Conservation (phyloP, 2,888 invertebrate genomes). For the Heliconius charithonia region DNA sequence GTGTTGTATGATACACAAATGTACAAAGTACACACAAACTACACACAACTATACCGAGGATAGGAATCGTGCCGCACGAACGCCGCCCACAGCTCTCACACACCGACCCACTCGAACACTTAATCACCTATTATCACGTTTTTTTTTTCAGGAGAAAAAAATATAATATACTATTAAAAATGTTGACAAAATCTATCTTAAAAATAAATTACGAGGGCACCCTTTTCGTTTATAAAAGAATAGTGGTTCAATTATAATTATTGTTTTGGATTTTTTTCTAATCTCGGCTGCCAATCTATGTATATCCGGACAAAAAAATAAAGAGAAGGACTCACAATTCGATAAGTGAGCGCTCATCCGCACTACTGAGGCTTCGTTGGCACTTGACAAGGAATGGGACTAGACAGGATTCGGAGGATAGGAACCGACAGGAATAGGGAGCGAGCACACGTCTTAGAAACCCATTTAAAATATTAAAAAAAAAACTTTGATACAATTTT, state of each 20-base stretch:
- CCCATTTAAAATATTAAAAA: constrained; percentile 9
- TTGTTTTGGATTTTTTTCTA: neutral
- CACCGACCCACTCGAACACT: constrained; percentile 67
- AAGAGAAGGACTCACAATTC: constrained; percentile 7
- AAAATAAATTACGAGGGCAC: constrained; percentile 78
- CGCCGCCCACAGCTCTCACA: constrained; percentile 69
- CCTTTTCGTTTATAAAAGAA: constrained; percentile 73
- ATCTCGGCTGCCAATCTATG: constrained; percentile 54
- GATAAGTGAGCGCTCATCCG: constrained; percentile 55
- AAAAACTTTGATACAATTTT: neutral
- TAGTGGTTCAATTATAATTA: constrained; percentile 48
- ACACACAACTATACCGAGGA: constrained; percentile 68
- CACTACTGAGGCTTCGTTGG: constrained; percentile 75
- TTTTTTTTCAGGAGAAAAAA: constrained; percentile 76
- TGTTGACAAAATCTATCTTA: constrained; percentile 79
- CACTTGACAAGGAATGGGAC: constrained; percentile 79
- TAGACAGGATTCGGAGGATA: constrained; percentile 75
- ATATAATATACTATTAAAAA: constrained; percentile 70
- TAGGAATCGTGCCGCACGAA: constrained; percentile 78
- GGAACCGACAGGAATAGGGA: constrained; percentile 57
- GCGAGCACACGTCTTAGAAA: constrained; percentile 10
- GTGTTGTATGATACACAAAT: constrained; percentile 49
- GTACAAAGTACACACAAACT: constrained; percentile 54
- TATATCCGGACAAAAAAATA: neutral
- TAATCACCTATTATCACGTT: constrained; percentile 83